Evolutionary conservation across 2,797 vertebrate species (phyloP).

Genomic region (Microhierax caerulescens): DNA sequence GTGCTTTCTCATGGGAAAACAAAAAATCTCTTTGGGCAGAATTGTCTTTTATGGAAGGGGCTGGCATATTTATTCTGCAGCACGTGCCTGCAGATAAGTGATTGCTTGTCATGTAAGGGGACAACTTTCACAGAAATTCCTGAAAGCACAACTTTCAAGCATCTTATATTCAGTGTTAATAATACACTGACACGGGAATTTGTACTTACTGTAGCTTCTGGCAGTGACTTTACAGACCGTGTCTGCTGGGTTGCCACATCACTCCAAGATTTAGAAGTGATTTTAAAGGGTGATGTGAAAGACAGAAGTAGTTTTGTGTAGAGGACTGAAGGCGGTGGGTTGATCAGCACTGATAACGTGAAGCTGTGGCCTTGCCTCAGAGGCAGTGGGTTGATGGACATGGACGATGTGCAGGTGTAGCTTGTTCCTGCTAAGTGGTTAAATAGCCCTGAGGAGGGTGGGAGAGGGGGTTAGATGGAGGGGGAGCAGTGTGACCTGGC

Average conservation of each 20-base stretch:
- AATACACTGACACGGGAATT: neutral
- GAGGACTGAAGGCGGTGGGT: too few species aligned
- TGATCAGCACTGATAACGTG: too few species aligned
- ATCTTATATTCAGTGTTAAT: neutral
- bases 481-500: too few species aligned
- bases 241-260: neutral
- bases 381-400: too few species aligned
- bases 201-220: neutral
- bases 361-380: too few species aligned
- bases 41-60: neutral
- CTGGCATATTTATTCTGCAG: neutral
- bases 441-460: too few species aligned
- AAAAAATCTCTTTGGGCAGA: neutral
- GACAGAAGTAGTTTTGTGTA: neutral
- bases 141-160: neutral
- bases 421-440: too few species aligned
- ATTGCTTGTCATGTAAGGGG: neutral
- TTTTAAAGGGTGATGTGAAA: neutral
- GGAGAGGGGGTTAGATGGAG: too few species aligned
- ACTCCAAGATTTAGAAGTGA: neutral
- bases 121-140: neutral
- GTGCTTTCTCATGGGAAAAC: slow-evolving; percentile 3
- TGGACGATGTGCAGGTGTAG: too few species aligned
- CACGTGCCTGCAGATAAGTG: neutral
- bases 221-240: neutral